Percentiles rank a stretch among this genome's conserved stretches.
Conservation (phyloP, 2,888 invertebrate genomes). For the Tetranychus piercei region DNA sequence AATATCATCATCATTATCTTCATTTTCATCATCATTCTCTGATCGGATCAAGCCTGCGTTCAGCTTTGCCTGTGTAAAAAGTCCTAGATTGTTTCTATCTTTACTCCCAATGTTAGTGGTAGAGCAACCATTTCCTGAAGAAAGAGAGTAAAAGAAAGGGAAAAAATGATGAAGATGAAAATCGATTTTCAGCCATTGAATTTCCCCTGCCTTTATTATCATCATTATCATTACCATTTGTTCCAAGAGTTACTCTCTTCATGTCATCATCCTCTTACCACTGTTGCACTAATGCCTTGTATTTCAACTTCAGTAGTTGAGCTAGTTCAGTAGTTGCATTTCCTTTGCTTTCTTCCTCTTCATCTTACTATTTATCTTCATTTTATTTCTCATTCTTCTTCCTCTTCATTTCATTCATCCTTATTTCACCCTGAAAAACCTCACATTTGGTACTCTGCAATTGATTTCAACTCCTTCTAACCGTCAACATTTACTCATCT, state of each 20-base stretch:
- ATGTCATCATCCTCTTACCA: no score
- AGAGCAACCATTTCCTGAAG: background rate
- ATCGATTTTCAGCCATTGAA: background rate
- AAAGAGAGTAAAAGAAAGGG: background rate
- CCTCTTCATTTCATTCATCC: background rate
- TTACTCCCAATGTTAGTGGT: background rate
- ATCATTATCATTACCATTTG: background rate
- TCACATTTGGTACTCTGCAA: no score
- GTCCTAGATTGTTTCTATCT: background rate
- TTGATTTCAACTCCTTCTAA: no score
- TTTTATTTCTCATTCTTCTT: background rate
- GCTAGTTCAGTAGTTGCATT: background rate
- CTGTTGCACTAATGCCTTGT: no score
- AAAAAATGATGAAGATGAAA: background rate
- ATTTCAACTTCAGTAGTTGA: no score
- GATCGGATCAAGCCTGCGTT: background rate
- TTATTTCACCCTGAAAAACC: no score
- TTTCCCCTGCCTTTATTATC: no score
- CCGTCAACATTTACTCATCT: no score
- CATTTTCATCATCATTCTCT: no score
- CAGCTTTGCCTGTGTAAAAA: background rate
- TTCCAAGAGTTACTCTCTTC: background rate
- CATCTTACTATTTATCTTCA: background rate
- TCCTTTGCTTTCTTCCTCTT: background rate
- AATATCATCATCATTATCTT: background rate